These are phyloP conservation scores for Platichthys stellatus DNA, from an alignment of 2,113 vertebrate species.

Conservation along the genomic window DNA sequence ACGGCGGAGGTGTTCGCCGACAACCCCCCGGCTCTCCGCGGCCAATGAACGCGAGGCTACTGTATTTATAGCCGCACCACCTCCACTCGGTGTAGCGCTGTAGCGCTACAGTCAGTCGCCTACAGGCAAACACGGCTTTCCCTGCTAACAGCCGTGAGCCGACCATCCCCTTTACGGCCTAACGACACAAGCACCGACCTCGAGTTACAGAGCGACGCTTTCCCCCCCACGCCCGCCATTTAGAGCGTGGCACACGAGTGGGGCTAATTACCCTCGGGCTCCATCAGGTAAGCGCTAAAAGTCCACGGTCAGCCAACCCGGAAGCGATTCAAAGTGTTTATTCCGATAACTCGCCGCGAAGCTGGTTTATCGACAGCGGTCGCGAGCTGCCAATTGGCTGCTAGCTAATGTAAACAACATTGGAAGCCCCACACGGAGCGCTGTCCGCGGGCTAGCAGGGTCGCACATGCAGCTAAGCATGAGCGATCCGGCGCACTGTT, in stretches of 20 bases:
- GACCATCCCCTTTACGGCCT: constrained; percentile 63
- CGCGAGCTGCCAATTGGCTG: constrained; percentile 42
- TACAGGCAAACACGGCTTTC: background rate
- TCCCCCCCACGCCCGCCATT: constrained; percentile 71
- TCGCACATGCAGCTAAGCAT: constrained; percentile 69
- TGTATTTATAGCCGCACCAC: background rate
- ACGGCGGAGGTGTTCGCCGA: background rate
- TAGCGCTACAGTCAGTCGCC: background rate
- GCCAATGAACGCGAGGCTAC: background rate
- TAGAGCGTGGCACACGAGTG: constrained; percentile 59
- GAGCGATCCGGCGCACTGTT: background rate
- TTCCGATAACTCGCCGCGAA: constrained; percentile 4
- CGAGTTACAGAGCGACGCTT: constrained; percentile 63
- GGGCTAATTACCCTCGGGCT: constrained; percentile 10
- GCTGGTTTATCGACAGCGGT: constrained; percentile 22
- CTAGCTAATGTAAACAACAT: constrained; percentile 82
- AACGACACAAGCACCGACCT: constrained; percentile 69
- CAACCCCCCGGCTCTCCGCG: background rate
- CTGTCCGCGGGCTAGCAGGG: constrained; percentile 30
- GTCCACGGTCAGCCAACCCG: rapidly evolving
- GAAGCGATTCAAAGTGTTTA: background rate
- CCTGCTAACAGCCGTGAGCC: constrained; percentile 17
- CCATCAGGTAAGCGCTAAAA: constrained; percentile 37
- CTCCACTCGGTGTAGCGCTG: background rate
- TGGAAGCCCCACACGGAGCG: constrained; percentile 50